A percentile compares a stretch with the other conserved stretches of the same genome.
These are phyloP conservation scores for Alethe castanea DNA, from an alignment of 2,113 vertebrate genomes.

Conservation along the genomic window DNA sequence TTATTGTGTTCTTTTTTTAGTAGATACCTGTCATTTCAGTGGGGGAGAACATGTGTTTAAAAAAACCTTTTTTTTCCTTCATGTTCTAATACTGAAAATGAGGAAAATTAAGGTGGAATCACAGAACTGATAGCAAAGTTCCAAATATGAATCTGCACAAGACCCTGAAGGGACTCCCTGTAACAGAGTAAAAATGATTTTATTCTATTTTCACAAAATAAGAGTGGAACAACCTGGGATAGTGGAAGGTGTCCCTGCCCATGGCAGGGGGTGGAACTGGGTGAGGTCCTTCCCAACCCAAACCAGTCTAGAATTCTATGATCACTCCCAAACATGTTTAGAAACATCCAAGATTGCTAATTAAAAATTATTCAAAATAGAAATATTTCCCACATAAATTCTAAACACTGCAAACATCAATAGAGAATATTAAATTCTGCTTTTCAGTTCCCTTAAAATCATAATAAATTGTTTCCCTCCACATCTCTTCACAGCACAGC, in stretches of 20 bases:
- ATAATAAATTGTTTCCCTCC: not conserved
- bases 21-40: not conserved
- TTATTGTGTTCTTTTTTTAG: not conserved
- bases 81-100: not conserved
- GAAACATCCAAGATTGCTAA: not conserved
- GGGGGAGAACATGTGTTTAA: not conserved
- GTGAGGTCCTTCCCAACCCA: not conserved
- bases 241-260: not conserved
- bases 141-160: not conserved
- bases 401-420: not conserved
- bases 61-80: not conserved
- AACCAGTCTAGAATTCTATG: not conserved
- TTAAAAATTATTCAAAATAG: not conserved
- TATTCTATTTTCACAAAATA: not conserved
- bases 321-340: not conserved
- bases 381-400: not conserved
- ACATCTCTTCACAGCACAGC: not conserved
- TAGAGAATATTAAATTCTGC: not conserved
- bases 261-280: not conserved
- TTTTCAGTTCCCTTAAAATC: not conserved
- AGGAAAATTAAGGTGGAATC: not conserved
- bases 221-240: not conserved
- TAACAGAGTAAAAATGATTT: not conserved
- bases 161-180: not conserved
- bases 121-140: not conserved